Base-by-base conservation (phyloP, 1,140 invertebrate genomes). In the Hestina assimilis region DNA sequence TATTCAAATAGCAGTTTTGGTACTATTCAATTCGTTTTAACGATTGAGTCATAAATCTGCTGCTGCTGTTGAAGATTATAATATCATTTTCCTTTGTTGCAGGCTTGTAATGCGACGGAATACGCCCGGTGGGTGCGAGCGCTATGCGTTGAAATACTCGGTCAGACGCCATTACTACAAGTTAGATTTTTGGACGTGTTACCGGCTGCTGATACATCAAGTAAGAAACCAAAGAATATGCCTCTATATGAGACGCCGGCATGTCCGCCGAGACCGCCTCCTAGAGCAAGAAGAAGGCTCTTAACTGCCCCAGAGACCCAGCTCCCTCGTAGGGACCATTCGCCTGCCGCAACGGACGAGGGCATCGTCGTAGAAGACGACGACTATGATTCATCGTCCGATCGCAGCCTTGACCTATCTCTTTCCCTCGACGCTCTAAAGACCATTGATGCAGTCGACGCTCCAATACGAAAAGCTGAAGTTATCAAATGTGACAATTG, bases 311-410 rank as follows among this genome's bases (percentile, higher is more conserved):
- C 77, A 3, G 84, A 85, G 63, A 87, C 84, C n/a, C 70, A 72
- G 53, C 60, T 86, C 31, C 72, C 79, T 56, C 66, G 72, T 12
- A 63, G 84, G 47, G 84, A 87, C 48, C 84, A 85, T 54, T 87
- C 84, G 6, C 84, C 84, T 42, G 82, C 82, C 51, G 84, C 82
- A 41, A 85, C 84, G 61, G 84, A 87, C 61, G 84, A 87, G 76
- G 84, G 84, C 77, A 87, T 87, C 75, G 84, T 87, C 82, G 84
- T 87, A 63, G 84, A 87, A 72, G 82, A 87, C 82, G 82, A 87
- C 84, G 84, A 87, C 71, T 87, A 85, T 76, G 84, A 87, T 79
- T 87, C 84, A 70, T 87, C 84, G 72, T 87, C 84, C 78, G 84
- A 87, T 63, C 84, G 84, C 75, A 87, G 84, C 69, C 75, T 87